Evolutionary conservation across 2,797 vertebrate genomes (phyloP).

Genomic region (Enteromius trimaculatus): DNA sequence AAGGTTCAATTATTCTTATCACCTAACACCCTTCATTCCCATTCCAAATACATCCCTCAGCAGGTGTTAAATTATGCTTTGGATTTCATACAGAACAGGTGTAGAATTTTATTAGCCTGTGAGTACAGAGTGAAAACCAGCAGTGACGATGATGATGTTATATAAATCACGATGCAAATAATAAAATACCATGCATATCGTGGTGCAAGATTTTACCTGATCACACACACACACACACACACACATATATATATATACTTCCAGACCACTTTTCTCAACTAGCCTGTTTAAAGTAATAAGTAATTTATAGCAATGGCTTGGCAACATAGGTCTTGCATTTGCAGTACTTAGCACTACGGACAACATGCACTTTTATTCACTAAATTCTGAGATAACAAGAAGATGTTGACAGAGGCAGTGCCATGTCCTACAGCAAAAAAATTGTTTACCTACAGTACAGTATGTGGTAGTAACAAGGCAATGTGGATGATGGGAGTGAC

Average conservation of each 20-base stretch:
- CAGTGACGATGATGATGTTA: not conserved
- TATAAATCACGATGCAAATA: not conserved
- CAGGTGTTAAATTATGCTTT: constrained; percentile 2
- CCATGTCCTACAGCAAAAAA: not conserved
- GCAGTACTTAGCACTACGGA: constrained; percentile 14
- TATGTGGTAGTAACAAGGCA: not conserved
- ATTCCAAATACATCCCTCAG: constrained; percentile 7
- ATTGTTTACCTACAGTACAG: not conserved
- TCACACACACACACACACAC: too few relatives aligned
- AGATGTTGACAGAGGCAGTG: constrained; percentile 3
- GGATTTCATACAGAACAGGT: constrained; percentile 7
- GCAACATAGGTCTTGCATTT: constrained; percentile 60
- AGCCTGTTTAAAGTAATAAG: constrained; percentile 14
- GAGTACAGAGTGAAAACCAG: not conserved
- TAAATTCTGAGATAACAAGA: constrained; percentile 20
- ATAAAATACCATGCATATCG: not conserved
- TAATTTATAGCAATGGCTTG: constrained; percentile 47
- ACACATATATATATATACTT: constrained; percentile 28
- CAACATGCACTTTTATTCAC: constrained; percentile 5
- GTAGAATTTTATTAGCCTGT: not conserved
- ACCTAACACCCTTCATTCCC: not conserved
- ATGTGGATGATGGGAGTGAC: not conserved
- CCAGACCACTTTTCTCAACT: not conserved
- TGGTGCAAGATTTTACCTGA: not conserved
- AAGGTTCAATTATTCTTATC: constrained; percentile 9